These are phyloP conservation scores for Bibio marci DNA, from an alignment of 2,888 invertebrate species.

Conservation along the genomic window DNA sequence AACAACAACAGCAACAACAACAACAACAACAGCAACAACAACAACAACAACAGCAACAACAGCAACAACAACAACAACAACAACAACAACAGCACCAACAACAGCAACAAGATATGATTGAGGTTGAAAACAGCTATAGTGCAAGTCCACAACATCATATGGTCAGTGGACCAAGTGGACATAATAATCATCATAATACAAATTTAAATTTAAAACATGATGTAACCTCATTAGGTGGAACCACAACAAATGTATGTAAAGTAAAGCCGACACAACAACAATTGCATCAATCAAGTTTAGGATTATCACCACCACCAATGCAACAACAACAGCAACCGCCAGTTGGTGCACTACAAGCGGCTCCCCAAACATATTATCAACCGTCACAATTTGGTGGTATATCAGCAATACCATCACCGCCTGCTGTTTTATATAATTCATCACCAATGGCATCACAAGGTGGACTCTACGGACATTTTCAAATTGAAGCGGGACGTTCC, in stretches of 20 bases:
- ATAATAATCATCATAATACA: constrained; percentile 30
- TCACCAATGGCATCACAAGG: constrained; percentile 55
- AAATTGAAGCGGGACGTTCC: constrained; percentile 54
- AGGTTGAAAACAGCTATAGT: constrained; percentile 34
- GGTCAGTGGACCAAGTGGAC: constrained; percentile 20
- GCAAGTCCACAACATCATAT: constrained; percentile 32
- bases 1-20: constrained; percentile 18
- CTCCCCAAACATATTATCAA: constrained; percentile 43
- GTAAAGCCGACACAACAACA: constrained; percentile 76
- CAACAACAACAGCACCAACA: constrained; percentile 15
- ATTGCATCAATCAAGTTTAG: constrained; percentile 26
- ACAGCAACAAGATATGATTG: constrained; percentile 13
- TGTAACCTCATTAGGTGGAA: constrained; percentile 22
- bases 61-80: constrained; percentile 9
- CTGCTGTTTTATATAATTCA: constrained; percentile 65
- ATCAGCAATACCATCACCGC: constrained; percentile 74
- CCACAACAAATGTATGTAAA: constrained; percentile 58
- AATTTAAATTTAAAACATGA: constrained; percentile 22
- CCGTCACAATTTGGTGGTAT: constrained; percentile 59
- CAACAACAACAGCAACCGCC: no score
- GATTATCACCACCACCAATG: constrained; percentile 43
- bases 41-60: constrained; percentile 16
- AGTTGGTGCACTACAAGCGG: constrained; percentile 35
- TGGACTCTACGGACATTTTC: constrained; percentile 70
- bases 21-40: constrained; percentile 14